Percentiles rank a stretch among this genome's conserved stretches.
These are phyloP conservation scores for Etia nguti DNA, from an alignment of 2,113 vertebrate genomes.

Conservation along the genomic window DNA sequence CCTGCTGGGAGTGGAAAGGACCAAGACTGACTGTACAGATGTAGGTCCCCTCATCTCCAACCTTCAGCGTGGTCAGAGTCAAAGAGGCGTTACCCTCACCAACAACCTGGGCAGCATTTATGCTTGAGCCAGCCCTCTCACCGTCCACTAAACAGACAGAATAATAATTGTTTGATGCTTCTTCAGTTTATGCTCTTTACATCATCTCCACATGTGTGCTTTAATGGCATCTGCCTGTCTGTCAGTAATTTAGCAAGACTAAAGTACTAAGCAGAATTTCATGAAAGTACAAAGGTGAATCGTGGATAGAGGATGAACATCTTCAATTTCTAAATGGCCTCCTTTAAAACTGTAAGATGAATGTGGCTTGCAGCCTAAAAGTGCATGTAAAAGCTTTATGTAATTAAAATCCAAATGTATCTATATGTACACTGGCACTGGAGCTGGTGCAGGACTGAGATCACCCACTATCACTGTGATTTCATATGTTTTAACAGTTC, in stretches of 20 bases:
- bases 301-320: background rate
- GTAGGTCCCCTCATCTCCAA: constrained; percentile 76
- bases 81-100: constrained; percentile 69
- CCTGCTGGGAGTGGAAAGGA: constrained; percentile 73
- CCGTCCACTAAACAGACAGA: constrained; percentile 38
- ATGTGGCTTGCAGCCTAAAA: background rate
- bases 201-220: background rate
- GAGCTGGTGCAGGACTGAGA: background rate
- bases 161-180: background rate
- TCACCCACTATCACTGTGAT: background rate
- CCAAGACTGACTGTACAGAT: constrained; percentile 73
- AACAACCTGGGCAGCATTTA: constrained; percentile 47
- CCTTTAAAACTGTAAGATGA: background rate
- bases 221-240: background rate
- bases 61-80: constrained; percentile 56
- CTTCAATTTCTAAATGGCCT: background rate
- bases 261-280: background rate
- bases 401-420: background rate
- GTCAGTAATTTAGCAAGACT: background rate
- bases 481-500: background rate
- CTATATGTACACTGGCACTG: background rate
- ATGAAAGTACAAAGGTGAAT: background rate
- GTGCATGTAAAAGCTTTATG: background rate
- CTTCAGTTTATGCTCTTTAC: background rate
- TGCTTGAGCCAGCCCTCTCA: constrained; percentile 41